These are phyloP conservation scores for Chironomus tepperi DNA, from an alignment of 1,140 invertebrate genomes.

Conservation along the genomic window DNA sequence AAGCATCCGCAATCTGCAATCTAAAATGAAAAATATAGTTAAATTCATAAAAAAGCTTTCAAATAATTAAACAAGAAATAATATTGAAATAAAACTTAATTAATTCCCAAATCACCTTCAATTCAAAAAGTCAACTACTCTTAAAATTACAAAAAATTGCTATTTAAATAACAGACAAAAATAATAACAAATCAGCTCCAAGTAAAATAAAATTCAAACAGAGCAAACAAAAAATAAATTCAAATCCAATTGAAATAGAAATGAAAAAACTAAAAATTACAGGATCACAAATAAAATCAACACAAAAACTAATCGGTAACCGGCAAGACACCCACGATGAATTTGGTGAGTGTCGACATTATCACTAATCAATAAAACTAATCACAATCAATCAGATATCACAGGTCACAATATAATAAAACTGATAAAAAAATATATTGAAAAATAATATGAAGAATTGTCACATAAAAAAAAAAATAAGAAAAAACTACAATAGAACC, in stretches of 20 bases:
- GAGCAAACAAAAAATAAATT: neutral
- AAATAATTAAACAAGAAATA: too few relatives aligned
- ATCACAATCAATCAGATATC: neutral
- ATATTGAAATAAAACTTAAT: too few relatives aligned
- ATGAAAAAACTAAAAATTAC: neutral
- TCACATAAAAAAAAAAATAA: neutral
- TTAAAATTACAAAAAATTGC: too few relatives aligned
- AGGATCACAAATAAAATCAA: slow-evolving; percentile 1
- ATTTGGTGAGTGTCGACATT: neutral
- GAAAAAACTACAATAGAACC: slow-evolving; percentile 1
- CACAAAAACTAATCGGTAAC: slow-evolving; percentile 11
- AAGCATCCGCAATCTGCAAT: too few relatives aligned
- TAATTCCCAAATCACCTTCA: too few relatives aligned
- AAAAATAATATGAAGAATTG: too few relatives aligned
- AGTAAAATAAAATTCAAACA: neutral
- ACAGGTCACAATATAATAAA: slow-evolving; percentile 7
- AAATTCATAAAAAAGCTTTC: too few relatives aligned
- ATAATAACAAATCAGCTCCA: neutral
- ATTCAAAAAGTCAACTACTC: too few relatives aligned
- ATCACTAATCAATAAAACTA: neutral
- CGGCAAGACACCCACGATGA: neutral
- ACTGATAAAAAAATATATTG: too few relatives aligned
- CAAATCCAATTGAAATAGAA: neutral
- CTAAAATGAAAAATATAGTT: too few relatives aligned
- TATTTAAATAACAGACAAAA: neutral